Percentiles rank a stretch among this genome's conserved stretches.
Conservation (phyloP, 2,888 invertebrate species). For the Formica aserva region DNA sequence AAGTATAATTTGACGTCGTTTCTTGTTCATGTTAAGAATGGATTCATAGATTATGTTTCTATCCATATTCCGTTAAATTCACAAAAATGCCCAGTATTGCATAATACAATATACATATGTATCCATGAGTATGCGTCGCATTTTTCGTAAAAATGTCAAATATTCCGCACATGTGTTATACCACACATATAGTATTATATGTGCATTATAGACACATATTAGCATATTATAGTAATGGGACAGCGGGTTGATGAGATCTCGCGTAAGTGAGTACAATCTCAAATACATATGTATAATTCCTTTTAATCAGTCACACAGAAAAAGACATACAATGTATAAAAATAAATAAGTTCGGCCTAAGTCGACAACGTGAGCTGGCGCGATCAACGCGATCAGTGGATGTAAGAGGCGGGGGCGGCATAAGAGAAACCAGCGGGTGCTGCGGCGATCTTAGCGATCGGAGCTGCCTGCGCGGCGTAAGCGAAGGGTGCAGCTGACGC, state of each 20-base stretch:
- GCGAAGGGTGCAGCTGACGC: slow-evolving; percentile 57
- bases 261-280: not conserved
- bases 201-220: not conserved
- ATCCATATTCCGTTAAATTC: not conserved
- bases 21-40: not conserved
- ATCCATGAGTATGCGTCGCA: not conserved
- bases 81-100: not conserved
- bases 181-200: not conserved
- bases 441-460: slow-evolving; percentile 36
- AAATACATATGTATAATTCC: slow-evolving; percentile 56
- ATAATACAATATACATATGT: not conserved
- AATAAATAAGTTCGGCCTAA: slow-evolving; percentile 76
- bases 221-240: not conserved
- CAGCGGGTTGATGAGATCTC: not conserved
- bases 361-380: slow-evolving; percentile 59
- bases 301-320: slow-evolving; percentile 71
- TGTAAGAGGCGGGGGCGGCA: slow-evolving; percentile 62
- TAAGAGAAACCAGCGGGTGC: slow-evolving; percentile 71
- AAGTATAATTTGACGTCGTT: not conserved
- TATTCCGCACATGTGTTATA: not conserved
- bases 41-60: not conserved
- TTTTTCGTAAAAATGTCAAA: not conserved
- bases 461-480: slow-evolving; percentile 60
- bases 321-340: slow-evolving; percentile 64
- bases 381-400: slow-evolving; percentile 50